Percentiles rank a stretch among this genome's conserved stretches.
Evolutionary conservation across 2,113 vertebrate genomes (phyloP).

Genomic region (Camelus bactrianus): DNA sequence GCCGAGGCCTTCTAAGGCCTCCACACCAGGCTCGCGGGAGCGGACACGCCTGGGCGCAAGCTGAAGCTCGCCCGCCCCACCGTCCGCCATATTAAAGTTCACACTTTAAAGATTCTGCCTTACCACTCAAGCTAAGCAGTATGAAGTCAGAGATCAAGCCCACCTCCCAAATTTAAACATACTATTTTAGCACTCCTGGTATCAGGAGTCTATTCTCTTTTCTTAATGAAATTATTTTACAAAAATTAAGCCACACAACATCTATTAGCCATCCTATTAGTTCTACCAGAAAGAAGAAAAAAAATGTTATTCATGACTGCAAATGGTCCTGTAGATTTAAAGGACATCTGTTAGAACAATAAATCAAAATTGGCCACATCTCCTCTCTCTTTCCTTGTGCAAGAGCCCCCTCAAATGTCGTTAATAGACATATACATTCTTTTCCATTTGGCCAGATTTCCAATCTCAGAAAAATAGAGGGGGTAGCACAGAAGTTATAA

Average conservation of each 20-base stretch:
- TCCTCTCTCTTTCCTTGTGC: neutral
- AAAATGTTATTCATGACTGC: neutral
- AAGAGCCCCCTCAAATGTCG: neutral
- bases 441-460: neutral
- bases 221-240: neutral
- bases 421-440: neutral
- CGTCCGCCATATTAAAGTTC: too few relatives aligned
- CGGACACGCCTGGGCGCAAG: neutral
- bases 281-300: slow-evolving; percentile 2
- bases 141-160: neutral
- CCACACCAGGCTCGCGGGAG: neutral
- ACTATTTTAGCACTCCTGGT: neutral
- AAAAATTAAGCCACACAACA: neutral
- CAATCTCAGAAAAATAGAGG: neutral
- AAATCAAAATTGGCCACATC: neutral
- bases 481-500: neutral
- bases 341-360: neutral
- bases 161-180: neutral
- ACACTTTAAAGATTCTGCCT: neutral
- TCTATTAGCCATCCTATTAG: neutral
- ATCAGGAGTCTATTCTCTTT: neutral
- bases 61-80: neutral
- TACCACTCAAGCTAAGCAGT: neutral
- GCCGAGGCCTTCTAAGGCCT: neutral
- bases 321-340: neutral